Base-by-base conservation (phyloP, 2,888 invertebrate genomes). In the Myopa testacea region DNA sequence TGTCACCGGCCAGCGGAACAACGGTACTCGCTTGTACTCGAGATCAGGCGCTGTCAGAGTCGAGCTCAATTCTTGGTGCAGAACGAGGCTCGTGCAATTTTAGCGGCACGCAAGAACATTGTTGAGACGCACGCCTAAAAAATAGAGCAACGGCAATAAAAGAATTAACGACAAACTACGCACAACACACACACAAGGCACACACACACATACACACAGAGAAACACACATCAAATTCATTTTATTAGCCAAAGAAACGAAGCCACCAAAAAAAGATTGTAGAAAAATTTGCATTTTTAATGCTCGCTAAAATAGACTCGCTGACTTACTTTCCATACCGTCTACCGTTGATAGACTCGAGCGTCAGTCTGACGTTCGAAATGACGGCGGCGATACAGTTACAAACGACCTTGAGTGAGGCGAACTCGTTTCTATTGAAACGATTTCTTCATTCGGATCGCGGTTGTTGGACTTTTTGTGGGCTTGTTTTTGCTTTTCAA, bases 321-420 rank as follows among this genome's bases (percentile, higher is more conserved):
- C 12, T n/a, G 58, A 58, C 58, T 14, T n/a, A 58, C 12, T 58
- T 58, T 58, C 58, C 14, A 58, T 58, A 58, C 45, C 45, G 6
- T 10, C 45, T 6, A 8, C 45, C 45, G 45, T 45, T 10, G 7
- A 10, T 45, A 6, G 7, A 10, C 10, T 45, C 45, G 10, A 26
- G 26, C 26, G 26, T 12, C 34, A 62, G 62, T 10, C 62, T 62
- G 19, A 19, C 26, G 34, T 62, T 62, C 4, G 12, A 62, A 37
- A 6, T 45, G 45, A 65, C 65, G 19, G 16, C 34, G 14, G 65
- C 38, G 65, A 65, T 65, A 37, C 37, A 37, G 34, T 65, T 65
- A 65, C 65, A 37, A 38, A 38, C 38, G 65, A 65, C 65, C 65
- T 65, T 65, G 65, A 65, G 37, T 4, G 65, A 38, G 34, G 8